phyloP scores from a whole-genome alignment of 1,140 invertebrate genomes.

The Dendrolimus punctatus region DNA sequence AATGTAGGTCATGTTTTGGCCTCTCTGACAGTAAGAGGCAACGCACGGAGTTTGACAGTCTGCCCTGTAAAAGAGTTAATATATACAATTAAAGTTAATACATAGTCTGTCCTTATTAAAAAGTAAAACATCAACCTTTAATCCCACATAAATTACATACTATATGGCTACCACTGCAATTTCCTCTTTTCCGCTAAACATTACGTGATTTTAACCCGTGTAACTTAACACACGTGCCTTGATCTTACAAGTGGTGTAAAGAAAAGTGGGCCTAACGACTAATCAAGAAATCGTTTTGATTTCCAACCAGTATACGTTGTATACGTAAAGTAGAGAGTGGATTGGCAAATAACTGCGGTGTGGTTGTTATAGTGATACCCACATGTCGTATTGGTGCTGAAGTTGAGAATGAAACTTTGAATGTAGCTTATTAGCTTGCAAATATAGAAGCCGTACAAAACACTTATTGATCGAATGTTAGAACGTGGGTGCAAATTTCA shows the following conservation, averaged over 20 bases:
- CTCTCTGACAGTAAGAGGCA: too few relatives aligned
- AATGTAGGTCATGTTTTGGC: too few relatives aligned
- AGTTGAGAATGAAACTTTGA: slow-evolving; percentile 47
- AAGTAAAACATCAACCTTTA: slow-evolving; percentile 3
- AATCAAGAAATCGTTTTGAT: too few relatives aligned
- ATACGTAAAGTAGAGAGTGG: too few relatives aligned
- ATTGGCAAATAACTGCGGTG: too few relatives aligned
- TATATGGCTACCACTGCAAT: slow-evolving; percentile 27
- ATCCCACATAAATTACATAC: slow-evolving; percentile 8
- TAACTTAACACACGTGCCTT: slow-evolving; percentile 45
- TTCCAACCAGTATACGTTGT: too few relatives aligned
- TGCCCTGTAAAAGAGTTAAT: too few relatives aligned
- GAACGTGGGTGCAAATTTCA: slow-evolving; percentile 53
- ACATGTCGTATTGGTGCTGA: slow-evolving; percentile 38
- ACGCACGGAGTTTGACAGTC: too few relatives aligned
- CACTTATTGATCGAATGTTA: slow-evolving; percentile 67
- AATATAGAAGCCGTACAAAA: slow-evolving; percentile 68
- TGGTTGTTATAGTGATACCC: neutral
- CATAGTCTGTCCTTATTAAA: neutral
- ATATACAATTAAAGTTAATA: too few relatives aligned
- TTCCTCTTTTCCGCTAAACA: slow-evolving; percentile 26
- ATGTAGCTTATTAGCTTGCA: slow-evolving; percentile 65
- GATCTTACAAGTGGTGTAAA: slow-evolving; percentile 2
- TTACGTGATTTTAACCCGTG: slow-evolving; percentile 40
- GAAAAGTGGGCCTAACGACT: too few relatives aligned